These are phyloP conservation scores for Pogoniulus pusillus DNA, from an alignment of 2,797 vertebrate species.

Conservation along the genomic window DNA sequence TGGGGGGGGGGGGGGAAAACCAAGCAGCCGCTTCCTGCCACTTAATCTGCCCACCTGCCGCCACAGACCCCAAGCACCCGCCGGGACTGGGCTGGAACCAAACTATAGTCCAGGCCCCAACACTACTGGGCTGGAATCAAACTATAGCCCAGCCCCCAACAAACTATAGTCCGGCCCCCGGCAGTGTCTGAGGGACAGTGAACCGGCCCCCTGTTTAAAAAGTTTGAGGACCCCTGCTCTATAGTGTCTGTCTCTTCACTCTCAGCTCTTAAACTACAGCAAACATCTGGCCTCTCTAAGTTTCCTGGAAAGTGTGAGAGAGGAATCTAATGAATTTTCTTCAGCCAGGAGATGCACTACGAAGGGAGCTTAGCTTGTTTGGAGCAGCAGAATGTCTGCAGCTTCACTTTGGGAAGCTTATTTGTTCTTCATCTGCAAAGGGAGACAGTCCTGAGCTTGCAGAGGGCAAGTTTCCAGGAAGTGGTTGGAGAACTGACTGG, in stretches of 20 bases:
- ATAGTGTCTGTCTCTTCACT: neutral
- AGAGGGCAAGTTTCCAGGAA: neutral
- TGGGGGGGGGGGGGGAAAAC: no score
- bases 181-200: no score
- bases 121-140: no score
- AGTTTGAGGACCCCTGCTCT: no score
- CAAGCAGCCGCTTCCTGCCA: no score
- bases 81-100: no score
- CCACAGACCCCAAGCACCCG: no score
- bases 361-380: neutral
- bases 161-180: no score
- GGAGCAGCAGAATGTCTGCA: neutral
- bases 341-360: neutral
- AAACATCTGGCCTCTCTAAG: neutral
- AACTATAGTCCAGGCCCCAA: no score
- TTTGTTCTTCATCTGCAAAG: neutral
- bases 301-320: neutral
- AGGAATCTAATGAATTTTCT: neutral
- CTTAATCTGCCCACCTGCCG: no score
- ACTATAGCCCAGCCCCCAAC: no score
- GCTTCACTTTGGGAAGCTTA: fast-evolving
- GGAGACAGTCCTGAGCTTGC: neutral
- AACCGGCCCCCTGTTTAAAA: no score
- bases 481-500: neutral
- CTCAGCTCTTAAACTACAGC: neutral